Conservation (phyloP, 2,113 vertebrate genomes). For the Andinoacara biseriatus region DNA sequence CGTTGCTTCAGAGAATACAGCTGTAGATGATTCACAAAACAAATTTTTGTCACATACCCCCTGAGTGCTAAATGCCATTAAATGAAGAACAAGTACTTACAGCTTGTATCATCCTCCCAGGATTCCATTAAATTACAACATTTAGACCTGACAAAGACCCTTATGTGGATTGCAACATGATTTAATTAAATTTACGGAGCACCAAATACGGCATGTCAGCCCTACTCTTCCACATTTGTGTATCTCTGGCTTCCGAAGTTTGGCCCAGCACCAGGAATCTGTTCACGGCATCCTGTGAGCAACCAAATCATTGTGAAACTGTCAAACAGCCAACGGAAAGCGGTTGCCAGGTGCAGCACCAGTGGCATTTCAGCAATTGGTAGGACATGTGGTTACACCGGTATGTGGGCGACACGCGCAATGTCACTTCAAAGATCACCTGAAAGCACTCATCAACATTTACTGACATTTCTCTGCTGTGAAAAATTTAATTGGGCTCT, state of each 20-base stretch:
- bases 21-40: background rate
- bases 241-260: conserved; percentile 15
- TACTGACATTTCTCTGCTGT: background rate
- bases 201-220: background rate
- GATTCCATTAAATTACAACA: conserved; percentile 16
- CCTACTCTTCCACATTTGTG: conserved; percentile 4
- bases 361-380: conserved; percentile 19
- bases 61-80: background rate
- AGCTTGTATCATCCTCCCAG: background rate
- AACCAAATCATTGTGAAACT: conserved; percentile 29
- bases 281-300: background rate
- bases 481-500: background rate
- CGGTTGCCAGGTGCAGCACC: conserved; percentile 21
- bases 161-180: background rate
- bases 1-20: background rate
- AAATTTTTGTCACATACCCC: background rate
- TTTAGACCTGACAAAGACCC: conserved; percentile 15
- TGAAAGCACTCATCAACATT: conserved; percentile 31
- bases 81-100: background rate
- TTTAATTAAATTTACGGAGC: conserved; percentile 15
- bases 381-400: conserved; percentile 11
- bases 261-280: conserved; percentile 30
- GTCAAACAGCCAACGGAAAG: conserved; percentile 37
- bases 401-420: conserved; percentile 4
- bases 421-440: conserved; percentile 20